Conservation (phyloP, 92 coral and sea anemone genomes). For the Zoanthus sociatus region DNA sequence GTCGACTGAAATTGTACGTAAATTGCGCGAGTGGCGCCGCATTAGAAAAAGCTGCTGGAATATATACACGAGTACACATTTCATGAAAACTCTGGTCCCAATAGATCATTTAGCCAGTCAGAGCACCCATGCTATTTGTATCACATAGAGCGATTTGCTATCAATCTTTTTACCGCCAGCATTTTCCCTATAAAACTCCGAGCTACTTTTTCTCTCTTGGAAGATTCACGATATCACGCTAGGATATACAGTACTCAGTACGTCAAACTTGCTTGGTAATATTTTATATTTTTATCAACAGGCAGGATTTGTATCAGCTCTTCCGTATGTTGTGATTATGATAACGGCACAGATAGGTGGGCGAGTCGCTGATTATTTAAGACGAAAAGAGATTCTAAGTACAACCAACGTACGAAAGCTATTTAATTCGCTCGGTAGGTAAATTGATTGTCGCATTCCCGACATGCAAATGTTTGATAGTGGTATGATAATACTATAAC, state of each 20-base stretch:
- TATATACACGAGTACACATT: too few relatives aligned
- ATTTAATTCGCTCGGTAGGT: slow-evolving; percentile 85
- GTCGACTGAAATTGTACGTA: too few relatives aligned
- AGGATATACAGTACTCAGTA: neutral
- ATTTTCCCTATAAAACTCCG: too few relatives aligned
- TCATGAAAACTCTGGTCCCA: too few relatives aligned
- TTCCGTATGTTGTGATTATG: slow-evolving; percentile 93
- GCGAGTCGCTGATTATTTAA: slow-evolving; percentile 78
- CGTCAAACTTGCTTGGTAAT: neutral
- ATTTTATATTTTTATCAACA: slow-evolving; percentile 4
- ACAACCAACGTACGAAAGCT: slow-evolving; percentile 87
- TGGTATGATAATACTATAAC: neutral
- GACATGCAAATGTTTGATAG: neutral
- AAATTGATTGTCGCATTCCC: neutral
- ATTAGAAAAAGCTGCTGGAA: too few relatives aligned
- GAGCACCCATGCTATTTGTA: too few relatives aligned
- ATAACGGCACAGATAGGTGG: slow-evolving; percentile 83
- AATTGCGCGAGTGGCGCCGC: too few relatives aligned
- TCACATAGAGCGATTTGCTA: too few relatives aligned
- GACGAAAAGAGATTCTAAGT: slow-evolving; percentile 65
- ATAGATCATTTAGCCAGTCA: too few relatives aligned
- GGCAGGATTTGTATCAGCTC: slow-evolving; percentile 95
- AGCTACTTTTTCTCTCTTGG: too few relatives aligned
- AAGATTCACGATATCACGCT: too few relatives aligned
- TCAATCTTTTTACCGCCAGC: too few relatives aligned